Conservation (phyloP, 2,113 vertebrate species). For the Serilophus lunatus region DNA sequence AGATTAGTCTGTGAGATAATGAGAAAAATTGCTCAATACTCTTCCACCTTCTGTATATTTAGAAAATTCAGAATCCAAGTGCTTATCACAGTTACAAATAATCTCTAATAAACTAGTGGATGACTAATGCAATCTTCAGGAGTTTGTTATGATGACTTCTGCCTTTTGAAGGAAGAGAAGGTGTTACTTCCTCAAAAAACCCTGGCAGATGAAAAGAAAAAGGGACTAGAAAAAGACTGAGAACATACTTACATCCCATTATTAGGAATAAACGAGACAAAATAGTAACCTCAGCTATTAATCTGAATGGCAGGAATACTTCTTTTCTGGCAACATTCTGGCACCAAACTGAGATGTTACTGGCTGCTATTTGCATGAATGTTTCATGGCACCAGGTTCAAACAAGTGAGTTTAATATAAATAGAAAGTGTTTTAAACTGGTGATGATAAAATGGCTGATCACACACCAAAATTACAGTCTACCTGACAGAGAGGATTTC, state of each 20-base stretch:
- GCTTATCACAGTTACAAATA: constrained; percentile 1
- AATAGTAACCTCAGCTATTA: neutral
- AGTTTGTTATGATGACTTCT: neutral
- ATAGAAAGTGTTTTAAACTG: neutral
- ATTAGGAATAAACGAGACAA: neutral
- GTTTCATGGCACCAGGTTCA: neutral
- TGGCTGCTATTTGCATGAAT: neutral
- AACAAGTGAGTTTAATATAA: neutral
- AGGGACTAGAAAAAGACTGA: neutral
- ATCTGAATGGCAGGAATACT: neutral
- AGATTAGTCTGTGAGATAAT: neutral
- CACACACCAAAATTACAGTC: neutral
- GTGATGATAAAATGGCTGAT: neutral
- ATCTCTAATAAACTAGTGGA: neutral
- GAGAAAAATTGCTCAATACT: neutral
- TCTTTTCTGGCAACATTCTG: neutral
- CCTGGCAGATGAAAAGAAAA: neutral
- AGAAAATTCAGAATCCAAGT: constrained; percentile 18
- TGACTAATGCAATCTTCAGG: neutral
- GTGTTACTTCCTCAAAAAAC: neutral
- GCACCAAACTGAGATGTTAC: neutral
- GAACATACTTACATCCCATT: neutral
- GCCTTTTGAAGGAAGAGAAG: neutral
- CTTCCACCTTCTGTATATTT: neutral
- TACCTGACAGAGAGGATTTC: neutral